Percentiles rank a stretch among this genome's conserved stretches.
phyloP scores from a whole-genome alignment of 2,797 vertebrate species.

The Lemur catta region DNA sequence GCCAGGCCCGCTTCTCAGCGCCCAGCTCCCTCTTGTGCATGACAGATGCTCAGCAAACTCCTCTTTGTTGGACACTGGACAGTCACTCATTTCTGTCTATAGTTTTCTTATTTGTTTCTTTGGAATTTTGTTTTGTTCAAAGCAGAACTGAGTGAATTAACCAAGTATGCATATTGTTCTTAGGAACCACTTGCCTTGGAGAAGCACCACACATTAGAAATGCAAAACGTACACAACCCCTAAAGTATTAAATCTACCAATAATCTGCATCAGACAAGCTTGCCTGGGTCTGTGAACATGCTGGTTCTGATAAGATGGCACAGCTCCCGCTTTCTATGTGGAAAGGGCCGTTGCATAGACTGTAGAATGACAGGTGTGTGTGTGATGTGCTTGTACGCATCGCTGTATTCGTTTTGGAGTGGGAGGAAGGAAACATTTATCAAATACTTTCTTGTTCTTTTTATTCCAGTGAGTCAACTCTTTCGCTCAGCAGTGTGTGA shows the following conservation, averaged over 20 bases:
- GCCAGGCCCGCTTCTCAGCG: accelerated
- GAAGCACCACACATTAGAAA: neutral
- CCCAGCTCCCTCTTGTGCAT: accelerated
- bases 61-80: neutral
- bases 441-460: neutral
- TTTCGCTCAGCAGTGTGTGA: accelerated
- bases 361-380: neutral
- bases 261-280: accelerated
- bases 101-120: neutral
- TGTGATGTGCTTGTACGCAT: too few species aligned
- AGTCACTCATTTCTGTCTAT: accelerated
- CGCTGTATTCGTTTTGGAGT: accelerated
- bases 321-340: accelerated
- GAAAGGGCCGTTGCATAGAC: accelerated
- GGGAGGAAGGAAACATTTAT: neutral
- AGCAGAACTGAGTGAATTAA: neutral
- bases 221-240: accelerated
- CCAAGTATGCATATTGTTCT: accelerated
- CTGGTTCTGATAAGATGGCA: accelerated
- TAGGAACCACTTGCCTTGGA: neutral
- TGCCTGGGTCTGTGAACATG: neutral
- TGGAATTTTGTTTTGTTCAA: neutral
- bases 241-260: accelerated
- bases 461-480: accelerated
- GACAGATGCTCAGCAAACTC: accelerated